These are phyloP conservation scores for Limnephilus rhombicus DNA, from an alignment of 2,888 invertebrate genomes.

Conservation along the genomic window DNA sequence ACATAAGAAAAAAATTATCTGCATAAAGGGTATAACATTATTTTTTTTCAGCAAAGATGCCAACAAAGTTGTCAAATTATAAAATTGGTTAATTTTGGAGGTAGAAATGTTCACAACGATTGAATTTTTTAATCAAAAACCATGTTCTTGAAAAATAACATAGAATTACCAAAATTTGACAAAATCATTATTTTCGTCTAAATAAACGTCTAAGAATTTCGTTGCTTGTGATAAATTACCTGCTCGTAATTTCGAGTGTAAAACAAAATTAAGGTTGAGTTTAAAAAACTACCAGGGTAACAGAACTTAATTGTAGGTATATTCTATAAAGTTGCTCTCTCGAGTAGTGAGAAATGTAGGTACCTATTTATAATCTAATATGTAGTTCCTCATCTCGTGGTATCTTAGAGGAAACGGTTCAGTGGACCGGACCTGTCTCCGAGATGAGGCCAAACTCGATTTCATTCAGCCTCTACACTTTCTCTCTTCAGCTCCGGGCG, in stretches of 20 bases:
- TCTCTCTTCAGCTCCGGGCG: conserved; percentile 51
- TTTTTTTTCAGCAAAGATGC: no score
- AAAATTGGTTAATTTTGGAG: no score
- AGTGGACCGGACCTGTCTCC: conserved; percentile 42
- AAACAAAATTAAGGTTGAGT: not conserved
- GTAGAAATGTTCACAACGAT: no score
- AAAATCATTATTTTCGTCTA: no score
- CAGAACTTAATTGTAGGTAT: not conserved
- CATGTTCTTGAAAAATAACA: no score
- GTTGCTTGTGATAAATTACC: not conserved
- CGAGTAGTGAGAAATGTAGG: not conserved
- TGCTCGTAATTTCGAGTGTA: not conserved
- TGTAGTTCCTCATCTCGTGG: conserved; percentile 8
- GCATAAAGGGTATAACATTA: no score
- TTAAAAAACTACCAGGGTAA: not conserved
- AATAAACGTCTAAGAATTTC: not conserved
- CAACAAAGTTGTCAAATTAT: no score
- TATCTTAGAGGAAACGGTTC: conserved; percentile 29
- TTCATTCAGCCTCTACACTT: conserved; percentile 59
- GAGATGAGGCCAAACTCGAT: conserved; percentile 54
- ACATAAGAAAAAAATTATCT: no score
- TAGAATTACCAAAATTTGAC: no score
- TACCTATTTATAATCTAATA: not conserved
- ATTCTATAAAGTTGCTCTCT: not conserved
- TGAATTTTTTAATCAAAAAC: no score